phyloP scores from a whole-genome alignment of 2,888 invertebrate genomes.

The Chloromyia formosa region DNA sequence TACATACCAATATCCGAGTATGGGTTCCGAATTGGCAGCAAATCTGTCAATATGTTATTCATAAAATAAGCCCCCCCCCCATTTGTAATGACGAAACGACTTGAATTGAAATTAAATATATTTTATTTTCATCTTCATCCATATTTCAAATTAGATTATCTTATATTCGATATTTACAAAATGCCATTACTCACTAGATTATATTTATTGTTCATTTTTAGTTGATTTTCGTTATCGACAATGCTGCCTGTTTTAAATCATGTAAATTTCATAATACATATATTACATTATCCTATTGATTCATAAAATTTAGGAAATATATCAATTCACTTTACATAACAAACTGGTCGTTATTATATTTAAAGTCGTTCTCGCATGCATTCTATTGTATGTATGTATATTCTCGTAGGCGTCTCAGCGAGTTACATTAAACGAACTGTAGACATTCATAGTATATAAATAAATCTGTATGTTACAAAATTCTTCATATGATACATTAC shows the following conservation, averaged over 20 bases:
- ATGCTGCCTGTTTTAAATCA: slow-evolving; percentile 1
- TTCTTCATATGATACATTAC: neutral
- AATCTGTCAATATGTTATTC: too few species aligned
- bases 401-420: neutral
- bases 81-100: too few species aligned
- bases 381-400: slow-evolving; percentile 3
- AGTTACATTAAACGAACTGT: slow-evolving; percentile 22
- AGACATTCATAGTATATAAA: slow-evolving; percentile 7
- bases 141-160: slow-evolving; percentile 35
- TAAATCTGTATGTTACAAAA: slow-evolving; percentile 18
- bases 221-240: slow-evolving; percentile 21
- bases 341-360: slow-evolving; percentile 26
- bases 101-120: slow-evolving; percentile 12
- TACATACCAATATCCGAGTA: too few species aligned
- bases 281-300: slow-evolving; percentile 13
- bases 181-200: slow-evolving; percentile 17
- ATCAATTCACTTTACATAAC: slow-evolving; percentile 31
- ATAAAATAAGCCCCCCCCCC: too few species aligned
- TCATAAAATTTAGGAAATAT: neutral
- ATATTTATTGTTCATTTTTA: slow-evolving; percentile 44
- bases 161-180: slow-evolving; percentile 37
- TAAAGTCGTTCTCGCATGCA: neutral
- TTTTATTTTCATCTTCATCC: slow-evolving; percentile 19
- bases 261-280: slow-evolving; percentile 21
- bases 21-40: too few species aligned